Evolutionary conservation across 1,140 invertebrate genomes (phyloP).

Genomic region (Chrysomallon squamiferum): DNA sequence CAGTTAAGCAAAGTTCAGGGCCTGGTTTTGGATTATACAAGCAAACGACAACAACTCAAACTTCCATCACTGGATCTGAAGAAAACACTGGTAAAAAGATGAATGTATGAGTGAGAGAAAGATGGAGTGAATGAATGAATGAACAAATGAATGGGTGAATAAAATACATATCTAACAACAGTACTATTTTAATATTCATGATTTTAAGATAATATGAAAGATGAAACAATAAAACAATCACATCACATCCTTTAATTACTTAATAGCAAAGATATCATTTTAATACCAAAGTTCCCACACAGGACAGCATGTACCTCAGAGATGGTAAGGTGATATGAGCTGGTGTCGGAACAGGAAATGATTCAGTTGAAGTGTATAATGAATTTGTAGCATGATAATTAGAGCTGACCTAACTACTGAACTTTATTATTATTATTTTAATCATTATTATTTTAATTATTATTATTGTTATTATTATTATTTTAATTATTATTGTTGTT

Average conservation of each 20-base stretch:
- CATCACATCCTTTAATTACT: background rate
- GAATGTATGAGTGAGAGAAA: background rate
- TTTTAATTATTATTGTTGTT: background rate
- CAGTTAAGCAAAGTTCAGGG: constrained; percentile 8
- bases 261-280: background rate
- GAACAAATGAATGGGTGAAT: background rate
- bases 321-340: background rate
- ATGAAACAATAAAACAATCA: background rate
- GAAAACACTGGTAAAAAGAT: constrained; percentile 11
- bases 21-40: constrained; percentile 4
- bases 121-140: background rate
- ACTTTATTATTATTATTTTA: background rate
- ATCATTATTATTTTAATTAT: background rate
- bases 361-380: background rate
- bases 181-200: background rate
- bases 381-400: too few relatives aligned
- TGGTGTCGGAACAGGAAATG: background rate
- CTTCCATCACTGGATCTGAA: background rate
- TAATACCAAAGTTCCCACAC: background rate
- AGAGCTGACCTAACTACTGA: too few relatives aligned
- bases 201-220: background rate
- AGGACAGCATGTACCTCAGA: background rate
- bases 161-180: background rate
- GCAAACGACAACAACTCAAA: constrained; percentile 10
- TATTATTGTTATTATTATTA: background rate